These are phyloP conservation scores for Xiphophorus hellerii DNA, from an alignment of 2,113 vertebrate genomes.

Conservation along the genomic window DNA sequence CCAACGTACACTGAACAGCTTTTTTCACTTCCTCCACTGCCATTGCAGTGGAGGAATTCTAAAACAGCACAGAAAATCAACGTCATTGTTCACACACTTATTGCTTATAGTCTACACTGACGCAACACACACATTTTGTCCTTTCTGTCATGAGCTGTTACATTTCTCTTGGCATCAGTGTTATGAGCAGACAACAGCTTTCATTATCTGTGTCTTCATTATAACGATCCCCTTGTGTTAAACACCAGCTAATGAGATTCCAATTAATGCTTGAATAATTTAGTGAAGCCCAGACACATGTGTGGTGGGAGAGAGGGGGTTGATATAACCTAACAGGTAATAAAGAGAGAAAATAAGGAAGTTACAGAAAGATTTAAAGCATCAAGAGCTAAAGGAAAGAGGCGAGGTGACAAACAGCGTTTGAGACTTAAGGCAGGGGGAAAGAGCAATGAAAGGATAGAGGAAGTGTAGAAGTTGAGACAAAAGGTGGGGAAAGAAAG, in stretches of 20 bases:
- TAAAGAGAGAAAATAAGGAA: constrained; percentile 10
- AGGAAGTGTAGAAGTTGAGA: constrained; percentile 55
- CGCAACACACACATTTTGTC: neutral
- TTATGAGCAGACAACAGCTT: constrained; percentile 43
- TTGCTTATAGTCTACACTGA: neutral
- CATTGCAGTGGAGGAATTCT: too few relatives aligned
- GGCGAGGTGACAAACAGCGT: constrained; percentile 26
- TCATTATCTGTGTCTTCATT: constrained; percentile 69
- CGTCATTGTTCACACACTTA: neutral
- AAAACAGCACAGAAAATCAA: too few relatives aligned
- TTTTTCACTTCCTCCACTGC: too few relatives aligned
- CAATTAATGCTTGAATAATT: constrained; percentile 68
- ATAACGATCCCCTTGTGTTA: constrained; percentile 59
- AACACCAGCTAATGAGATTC: constrained; percentile 63
- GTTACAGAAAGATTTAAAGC: constrained; percentile 18
- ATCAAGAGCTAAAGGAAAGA: constrained; percentile 17
- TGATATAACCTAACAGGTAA: constrained; percentile 26
- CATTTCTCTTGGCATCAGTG: constrained; percentile 35
- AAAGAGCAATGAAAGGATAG: constrained; percentile 25
- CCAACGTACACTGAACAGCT: too few relatives aligned
- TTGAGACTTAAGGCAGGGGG: constrained; percentile 16
- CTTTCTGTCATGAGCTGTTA: constrained; percentile 7
- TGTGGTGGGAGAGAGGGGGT: constrained; percentile 17
- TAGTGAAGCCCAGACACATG: constrained; percentile 62
- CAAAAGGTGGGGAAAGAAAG: constrained; percentile 22